A percentile compares a stretch with the other conserved stretches of the same genome.
phyloP scores from a whole-genome alignment of 1,140 invertebrate species.

The Diorhabda carinulata region DNA sequence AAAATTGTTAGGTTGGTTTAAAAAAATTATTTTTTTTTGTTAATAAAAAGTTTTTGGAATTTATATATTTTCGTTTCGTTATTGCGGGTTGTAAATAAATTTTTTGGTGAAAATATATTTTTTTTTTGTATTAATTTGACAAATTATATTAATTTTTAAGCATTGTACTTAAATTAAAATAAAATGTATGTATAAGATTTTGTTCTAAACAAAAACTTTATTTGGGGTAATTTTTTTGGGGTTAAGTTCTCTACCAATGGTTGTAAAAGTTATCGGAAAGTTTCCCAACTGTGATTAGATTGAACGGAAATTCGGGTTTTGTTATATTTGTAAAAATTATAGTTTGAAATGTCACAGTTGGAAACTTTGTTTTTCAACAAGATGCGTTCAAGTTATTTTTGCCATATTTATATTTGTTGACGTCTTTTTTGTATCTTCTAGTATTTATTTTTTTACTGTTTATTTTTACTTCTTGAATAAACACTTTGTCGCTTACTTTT shows the following conservation, averaged over 20 bases:
- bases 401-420: constrained; percentile 22
- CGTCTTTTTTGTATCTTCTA: constrained; percentile 20
- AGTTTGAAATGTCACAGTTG: constrained; percentile 4
- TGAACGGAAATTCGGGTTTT: neutral
- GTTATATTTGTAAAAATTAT: constrained; percentile 8
- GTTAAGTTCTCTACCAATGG: neutral
- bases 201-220: neutral
- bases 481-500: constrained; percentile 18
- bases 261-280: neutral
- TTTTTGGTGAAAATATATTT: neutral
- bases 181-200: neutral
- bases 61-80: neutral
- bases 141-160: neutral
- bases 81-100: neutral
- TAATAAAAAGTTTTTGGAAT: neutral
- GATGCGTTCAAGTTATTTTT: constrained; percentile 18
- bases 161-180: neutral
- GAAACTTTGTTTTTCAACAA: constrained; percentile 13
- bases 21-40: neutral
- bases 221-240: neutral
- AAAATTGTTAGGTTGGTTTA: neutral
- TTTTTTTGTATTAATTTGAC: neutral
- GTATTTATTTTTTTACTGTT: constrained; percentile 23
- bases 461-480: constrained; percentile 20
- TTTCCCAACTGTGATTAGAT: neutral